Conservation (phyloP, 37 sponge, comb jelly and placozoan species). For the Halisarca cf. caerulea region DNA sequence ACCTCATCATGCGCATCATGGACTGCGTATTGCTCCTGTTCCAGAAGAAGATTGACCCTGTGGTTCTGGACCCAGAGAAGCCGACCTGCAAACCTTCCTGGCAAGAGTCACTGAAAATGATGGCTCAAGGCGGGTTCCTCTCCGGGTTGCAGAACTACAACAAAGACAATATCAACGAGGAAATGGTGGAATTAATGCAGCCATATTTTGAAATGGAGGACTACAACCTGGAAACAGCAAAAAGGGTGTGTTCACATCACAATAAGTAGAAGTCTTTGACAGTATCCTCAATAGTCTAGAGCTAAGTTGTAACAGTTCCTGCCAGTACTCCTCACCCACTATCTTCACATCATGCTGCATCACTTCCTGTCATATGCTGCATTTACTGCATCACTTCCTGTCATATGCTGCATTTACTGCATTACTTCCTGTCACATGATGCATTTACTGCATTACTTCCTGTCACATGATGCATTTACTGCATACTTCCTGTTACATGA, state of each 20-base stretch:
- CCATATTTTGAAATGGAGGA: constrained; percentile 98
- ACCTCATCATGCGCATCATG: constrained; percentile 99
- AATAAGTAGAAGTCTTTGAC: no score
- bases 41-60: constrained; percentile 55
- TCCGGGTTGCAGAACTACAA: constrained; percentile 83
- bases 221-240: constrained; percentile 91
- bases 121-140: constrained; percentile 93
- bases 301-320: no score
- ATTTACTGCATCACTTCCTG: no score
- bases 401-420: no score
- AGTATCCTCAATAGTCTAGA: no score
- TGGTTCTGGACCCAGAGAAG: constrained; percentile 75
- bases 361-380: no score
- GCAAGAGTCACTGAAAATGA: constrained; percentile 96
- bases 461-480: no score
- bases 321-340: no score
- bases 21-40: constrained; percentile 97
- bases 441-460: no score
- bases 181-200: constrained; percentile 94
- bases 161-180: constrained; percentile 98
- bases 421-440: no score
- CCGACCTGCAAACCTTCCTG: constrained; percentile 92
- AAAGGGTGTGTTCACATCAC: constrained; percentile 41
- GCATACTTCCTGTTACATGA: no score
- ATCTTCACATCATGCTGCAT: no score